Evolutionary conservation across 2,888 invertebrate genomes (phyloP).

Genomic region (Ichneumoninae sp.): DNA sequence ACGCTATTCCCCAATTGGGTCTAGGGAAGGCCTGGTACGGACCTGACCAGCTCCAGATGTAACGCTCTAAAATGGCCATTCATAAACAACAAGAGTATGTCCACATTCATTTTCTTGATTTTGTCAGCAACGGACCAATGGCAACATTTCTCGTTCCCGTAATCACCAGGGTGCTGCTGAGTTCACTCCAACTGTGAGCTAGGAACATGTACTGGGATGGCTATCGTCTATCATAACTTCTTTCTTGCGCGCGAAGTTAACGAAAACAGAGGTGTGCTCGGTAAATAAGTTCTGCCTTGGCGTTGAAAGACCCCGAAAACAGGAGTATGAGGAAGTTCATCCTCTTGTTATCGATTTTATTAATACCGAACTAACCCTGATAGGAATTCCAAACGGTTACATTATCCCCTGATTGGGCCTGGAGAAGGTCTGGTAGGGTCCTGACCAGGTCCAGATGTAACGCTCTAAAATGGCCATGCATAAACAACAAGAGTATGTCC

Average conservation of each 20-base stretch:
- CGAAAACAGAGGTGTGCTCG: not conserved
- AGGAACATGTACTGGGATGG: not conserved
- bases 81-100: no score
- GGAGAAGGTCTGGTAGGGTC: no score
- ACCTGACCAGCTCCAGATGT: no score
- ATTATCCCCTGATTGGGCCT: no score
- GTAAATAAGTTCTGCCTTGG: not conserved
- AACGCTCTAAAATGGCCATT: no score
- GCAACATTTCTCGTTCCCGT: not conserved
- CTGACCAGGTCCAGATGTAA: no score
- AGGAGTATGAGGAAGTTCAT: not conserved
- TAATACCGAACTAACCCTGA: not conserved
- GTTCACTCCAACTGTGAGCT: not conserved
- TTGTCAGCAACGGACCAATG: not conserved
- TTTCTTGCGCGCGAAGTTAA: not conserved
- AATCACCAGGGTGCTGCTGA: not conserved
- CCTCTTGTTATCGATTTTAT: not conserved
- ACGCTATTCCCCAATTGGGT: no score
- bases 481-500: no score
- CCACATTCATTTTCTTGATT: not conserved
- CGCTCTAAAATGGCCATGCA: no score
- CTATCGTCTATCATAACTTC: not conserved
- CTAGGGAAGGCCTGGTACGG: no score
- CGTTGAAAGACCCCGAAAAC: not conserved
- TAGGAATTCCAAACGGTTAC: no score